Conservation (phyloP, 1,140 invertebrate genomes). For the Phenacoccus solenopsis region DNA sequence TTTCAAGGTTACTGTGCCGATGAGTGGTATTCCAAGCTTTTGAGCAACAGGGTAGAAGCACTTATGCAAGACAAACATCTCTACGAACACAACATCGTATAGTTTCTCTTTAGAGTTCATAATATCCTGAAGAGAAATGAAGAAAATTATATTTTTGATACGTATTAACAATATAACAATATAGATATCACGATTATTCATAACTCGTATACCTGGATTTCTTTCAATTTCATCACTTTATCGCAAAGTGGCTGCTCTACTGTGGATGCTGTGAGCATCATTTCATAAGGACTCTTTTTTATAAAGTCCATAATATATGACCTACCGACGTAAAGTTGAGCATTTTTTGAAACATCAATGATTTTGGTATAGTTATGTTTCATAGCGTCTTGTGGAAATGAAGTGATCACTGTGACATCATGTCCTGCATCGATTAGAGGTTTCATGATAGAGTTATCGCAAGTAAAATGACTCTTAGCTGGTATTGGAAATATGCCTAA, state of each 20-base stretch:
- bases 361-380: background rate
- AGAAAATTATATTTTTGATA: too few relatives aligned
- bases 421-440: conserved; percentile 29
- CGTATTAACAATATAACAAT: too few relatives aligned
- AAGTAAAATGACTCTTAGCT: conserved; percentile 31
- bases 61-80: background rate
- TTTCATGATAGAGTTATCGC: conserved; percentile 29
- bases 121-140: background rate
- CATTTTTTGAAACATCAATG: background rate
- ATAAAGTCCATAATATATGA: background rate
- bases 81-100: background rate
- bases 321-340: background rate
- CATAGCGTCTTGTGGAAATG: conserved; percentile 28
- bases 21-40: background rate
- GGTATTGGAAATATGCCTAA: conserved; percentile 28
- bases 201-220: background rate
- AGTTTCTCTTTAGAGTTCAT: background rate
- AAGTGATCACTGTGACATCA: conserved; percentile 28
- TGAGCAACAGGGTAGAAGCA: background rate
- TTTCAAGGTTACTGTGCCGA: background rate
- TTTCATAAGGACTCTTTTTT: background rate
- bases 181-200: too few relatives aligned
- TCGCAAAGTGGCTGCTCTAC: background rate
- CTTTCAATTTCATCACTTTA: background rate
- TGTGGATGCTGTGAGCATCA: background rate